Percentiles rank a stretch among this genome's conserved stretches.
These are phyloP conservation scores for Hydrozoanthus gracilis DNA, from an alignment of 92 coral and sea anemone genomes.

Conservation along the genomic window DNA sequence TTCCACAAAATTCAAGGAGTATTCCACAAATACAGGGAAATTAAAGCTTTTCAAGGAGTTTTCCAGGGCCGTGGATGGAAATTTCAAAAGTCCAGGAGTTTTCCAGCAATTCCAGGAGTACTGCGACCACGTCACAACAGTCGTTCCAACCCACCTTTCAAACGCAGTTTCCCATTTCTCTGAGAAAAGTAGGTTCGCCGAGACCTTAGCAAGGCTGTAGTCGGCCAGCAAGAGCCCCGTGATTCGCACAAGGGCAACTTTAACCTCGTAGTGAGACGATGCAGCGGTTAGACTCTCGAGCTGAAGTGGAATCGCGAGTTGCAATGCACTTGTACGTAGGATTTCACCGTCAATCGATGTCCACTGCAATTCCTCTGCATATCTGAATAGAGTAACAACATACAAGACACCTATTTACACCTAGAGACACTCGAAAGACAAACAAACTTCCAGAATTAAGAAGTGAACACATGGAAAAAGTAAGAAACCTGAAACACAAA, in stretches of 20 bases:
- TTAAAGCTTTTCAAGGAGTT: too few species aligned
- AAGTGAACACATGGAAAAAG: too few species aligned
- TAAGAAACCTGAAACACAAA: too few species aligned
- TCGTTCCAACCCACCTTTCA: constrained; percentile 67
- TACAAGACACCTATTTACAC: background rate
- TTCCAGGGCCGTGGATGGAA: too few species aligned
- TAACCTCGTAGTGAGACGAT: constrained; percentile 82
- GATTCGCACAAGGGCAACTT: constrained; percentile 69
- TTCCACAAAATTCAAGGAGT: too few species aligned
- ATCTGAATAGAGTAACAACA: constrained; percentile 49
- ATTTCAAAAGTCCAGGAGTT: too few species aligned
- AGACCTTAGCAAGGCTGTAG: constrained; percentile 46
- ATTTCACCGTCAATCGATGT: constrained; percentile 70
- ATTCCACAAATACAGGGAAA: too few species aligned
- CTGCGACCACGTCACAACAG: background rate
- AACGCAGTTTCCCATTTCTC: constrained; percentile 86
- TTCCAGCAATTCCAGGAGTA: too few species aligned
- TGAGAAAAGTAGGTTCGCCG: constrained; percentile 69
- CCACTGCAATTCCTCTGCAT: constrained; percentile 74
- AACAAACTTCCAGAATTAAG: too few species aligned
- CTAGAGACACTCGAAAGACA: too few species aligned
- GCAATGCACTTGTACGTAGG: constrained; percentile 67
- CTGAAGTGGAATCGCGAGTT: constrained; percentile 60
- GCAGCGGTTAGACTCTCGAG: constrained; percentile 73
- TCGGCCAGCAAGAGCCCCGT: constrained; percentile 77